Evolutionary conservation across 2,113 vertebrate genomes (phyloP).

Genomic region (Hemicordylus capensis): DNA sequence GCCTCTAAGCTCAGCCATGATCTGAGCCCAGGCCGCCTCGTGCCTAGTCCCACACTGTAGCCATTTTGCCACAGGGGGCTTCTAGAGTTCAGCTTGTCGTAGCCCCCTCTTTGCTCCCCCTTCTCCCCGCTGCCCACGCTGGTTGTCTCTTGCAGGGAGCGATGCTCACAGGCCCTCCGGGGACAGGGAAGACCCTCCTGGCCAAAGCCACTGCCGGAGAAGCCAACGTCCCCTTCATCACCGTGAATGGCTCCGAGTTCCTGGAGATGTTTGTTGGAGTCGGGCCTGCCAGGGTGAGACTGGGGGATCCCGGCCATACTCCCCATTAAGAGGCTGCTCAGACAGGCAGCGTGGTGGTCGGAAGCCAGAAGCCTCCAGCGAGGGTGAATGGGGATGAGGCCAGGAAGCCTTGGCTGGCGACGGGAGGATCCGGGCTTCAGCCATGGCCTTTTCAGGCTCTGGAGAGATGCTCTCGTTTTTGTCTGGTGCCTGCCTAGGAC

Average conservation of each 20-base stretch:
- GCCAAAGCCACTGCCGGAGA: slow-evolving; percentile 76
- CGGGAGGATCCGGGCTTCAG: neutral
- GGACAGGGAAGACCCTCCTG: slow-evolving; percentile 75
- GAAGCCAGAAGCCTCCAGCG: too few relatives aligned
- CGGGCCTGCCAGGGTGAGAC: slow-evolving; percentile 75
- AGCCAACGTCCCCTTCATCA: slow-evolving; percentile 77
- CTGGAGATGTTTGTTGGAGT: slow-evolving; percentile 79
- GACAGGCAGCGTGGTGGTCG: neutral
- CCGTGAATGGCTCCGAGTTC: slow-evolving; percentile 76
- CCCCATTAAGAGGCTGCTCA: neutral
- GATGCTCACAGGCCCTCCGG: slow-evolving; percentile 74
- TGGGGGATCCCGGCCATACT: too few relatives aligned
- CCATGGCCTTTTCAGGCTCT: neutral
- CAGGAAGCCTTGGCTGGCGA: neutral
- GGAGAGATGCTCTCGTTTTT: neutral
- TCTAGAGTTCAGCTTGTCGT: too few relatives aligned
- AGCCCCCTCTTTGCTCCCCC: neutral
- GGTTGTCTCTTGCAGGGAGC: slow-evolving; percentile 65
- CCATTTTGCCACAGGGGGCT: too few relatives aligned
- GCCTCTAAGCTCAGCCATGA: too few relatives aligned
- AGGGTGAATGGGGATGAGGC: neutral
- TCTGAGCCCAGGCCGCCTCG: too few relatives aligned
- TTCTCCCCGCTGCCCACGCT: neutral
- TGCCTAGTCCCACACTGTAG: too few relatives aligned
- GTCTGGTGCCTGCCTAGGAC: neutral